Evolutionary conservation across 2,113 vertebrate genomes (phyloP).

Genomic region (Bos taurus): ARS-UCD2.0 NC_037339.1:80104001-80104500

Average conservation of each 20-base stretch:
- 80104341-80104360: too few species aligned
- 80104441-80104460: too few species aligned
- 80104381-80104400: too few species aligned
- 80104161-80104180: conserved; percentile 11
- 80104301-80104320: conserved; percentile 34
- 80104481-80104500: too few species aligned
- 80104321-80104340: too few species aligned
- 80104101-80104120: conserved; percentile 31
- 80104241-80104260: conserved; percentile 38
- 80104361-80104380: too few species aligned
- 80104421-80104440: too few species aligned
- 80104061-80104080: background rate
- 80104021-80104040: background rate
- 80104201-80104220: conserved; percentile 36
- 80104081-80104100: background rate
- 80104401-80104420: too few species aligned
- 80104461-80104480: too few species aligned
- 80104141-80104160: background rate
- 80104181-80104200: background rate
- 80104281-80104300: conserved; percentile 35
- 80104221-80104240: conserved; percentile 1
- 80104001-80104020: background rate
- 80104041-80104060: background rate
- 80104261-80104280: conserved; percentile 31
- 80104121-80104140: background rate